Conservation (phyloP, 2,888 invertebrate species). For the Yponomeuta cagnagella region DNA sequence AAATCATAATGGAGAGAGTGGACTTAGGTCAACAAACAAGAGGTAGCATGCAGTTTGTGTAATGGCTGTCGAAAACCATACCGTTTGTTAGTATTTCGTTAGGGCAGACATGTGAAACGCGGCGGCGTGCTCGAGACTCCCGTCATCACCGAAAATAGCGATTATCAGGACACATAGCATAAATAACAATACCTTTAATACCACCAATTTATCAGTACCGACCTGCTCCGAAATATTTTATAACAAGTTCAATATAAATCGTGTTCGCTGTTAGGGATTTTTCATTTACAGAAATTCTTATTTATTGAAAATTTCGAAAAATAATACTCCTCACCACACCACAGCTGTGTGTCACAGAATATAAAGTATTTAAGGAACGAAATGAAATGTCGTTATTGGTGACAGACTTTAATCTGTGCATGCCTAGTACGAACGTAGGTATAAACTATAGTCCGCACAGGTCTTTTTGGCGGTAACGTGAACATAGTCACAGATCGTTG, state of each 20-base stretch:
- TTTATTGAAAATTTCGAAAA: too few species aligned
- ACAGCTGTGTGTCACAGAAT: too few species aligned
- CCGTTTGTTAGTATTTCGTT: not conserved
- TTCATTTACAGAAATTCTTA: not conserved
- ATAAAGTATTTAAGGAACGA: too few species aligned
- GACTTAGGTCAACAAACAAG: not conserved
- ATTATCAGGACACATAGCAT: slow-evolving; percentile 37
- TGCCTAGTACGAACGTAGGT: too few species aligned
- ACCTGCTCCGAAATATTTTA: not conserved
- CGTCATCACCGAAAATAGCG: slow-evolving; percentile 65
- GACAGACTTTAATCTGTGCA: too few species aligned
- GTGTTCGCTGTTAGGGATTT: not conserved
- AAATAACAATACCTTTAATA: not conserved
- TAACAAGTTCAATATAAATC: not conserved
- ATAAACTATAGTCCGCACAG: too few species aligned
- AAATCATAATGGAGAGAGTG: not conserved
- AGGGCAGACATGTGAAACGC: not conserved
- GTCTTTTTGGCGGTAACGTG: too few species aligned
- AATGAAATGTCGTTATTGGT: too few species aligned
- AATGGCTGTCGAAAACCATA: not conserved
- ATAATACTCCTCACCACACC: too few species aligned
- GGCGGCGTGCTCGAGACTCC: not conserved
- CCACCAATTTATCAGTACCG: not conserved
- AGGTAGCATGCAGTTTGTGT: not conserved
- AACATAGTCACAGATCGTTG: too few species aligned